Base-by-base conservation (phyloP, 2,888 invertebrate genomes). In the Thecocarcelia acutangulata region DNA sequence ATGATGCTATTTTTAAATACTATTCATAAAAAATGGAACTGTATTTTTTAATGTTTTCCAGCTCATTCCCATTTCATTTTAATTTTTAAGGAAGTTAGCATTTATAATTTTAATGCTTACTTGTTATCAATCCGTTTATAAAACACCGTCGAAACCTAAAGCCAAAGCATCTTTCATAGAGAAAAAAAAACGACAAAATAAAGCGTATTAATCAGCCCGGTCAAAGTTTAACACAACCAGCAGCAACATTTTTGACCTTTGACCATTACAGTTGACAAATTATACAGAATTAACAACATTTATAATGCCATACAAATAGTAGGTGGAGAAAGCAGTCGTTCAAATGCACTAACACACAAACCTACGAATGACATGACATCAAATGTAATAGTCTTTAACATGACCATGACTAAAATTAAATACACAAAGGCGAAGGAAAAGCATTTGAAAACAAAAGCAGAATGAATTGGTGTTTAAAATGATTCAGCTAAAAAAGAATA, bases 271-370 rank as follows among this genome's bases (percentile, higher is more conserved):
- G 59, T 70, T 82, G 82, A 82, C 69, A 82, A 78, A 78, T 82
- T 74, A 70, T 69, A 74, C 40, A 78, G 66, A 74, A 82, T 78
- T 70, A 78, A 82, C 78, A 64, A 73, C 73, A 77, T 74, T 77
- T 74, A 74, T 74, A 66, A 59, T 59, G 66, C 56, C 54, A 72
- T 33, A 42, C 13, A 52, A 56, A 50, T 44, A 21, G 50, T 42
- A 59, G 12, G 40, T 46, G 21, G 42, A 52, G 44, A 68, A 52
- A 42, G 5, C 33, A 44, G 50, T 21, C 8, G 17, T 13, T 24
- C 17, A 46, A 3, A n/a, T 2, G 28, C 19, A 58, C 5, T 15
- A 17, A 69, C 54, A 21, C 9, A 19, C 44, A 54, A 1, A 33
- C 46, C 46, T 17, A 52, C 42, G 9, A 1, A 37, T 24, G 58